Conservation (phyloP, 2,113 vertebrate species). For the Tragelaphus strepsiceros region DNA sequence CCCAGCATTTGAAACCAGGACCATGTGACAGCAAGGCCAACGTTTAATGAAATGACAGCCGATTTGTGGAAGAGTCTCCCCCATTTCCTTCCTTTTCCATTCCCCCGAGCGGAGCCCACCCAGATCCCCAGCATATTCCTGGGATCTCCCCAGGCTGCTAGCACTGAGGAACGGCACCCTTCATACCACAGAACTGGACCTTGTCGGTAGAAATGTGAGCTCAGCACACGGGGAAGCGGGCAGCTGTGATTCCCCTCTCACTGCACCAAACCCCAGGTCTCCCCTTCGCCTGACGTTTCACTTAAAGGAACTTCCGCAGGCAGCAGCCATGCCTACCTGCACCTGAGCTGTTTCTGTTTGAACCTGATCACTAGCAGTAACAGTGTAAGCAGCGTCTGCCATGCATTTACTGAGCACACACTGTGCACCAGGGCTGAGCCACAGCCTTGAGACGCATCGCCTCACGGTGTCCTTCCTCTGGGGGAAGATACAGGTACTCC, state of each 20-base stretch:
- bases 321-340: neutral
- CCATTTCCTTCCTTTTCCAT: neutral
- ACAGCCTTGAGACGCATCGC: fast-evolving
- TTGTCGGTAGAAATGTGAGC: neutral
- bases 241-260: fast-evolving
- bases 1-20: neutral
- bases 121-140: neutral
- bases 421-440: fast-evolving
- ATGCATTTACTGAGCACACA: fast-evolving
- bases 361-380: neutral
- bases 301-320: neutral
- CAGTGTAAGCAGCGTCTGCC: fast-evolving
- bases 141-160: fast-evolving
- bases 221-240: neutral
- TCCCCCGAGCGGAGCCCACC: neutral
- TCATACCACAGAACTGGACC: neutral
- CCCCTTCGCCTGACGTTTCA: neutral
- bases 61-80: neutral
- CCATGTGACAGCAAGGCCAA: neutral
- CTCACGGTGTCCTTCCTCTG: fast-evolving
- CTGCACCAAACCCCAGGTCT: neutral
- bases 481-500: fast-evolving
- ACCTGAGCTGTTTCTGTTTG: neutral
- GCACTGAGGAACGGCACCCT: neutral
- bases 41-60: too few relatives aligned